Conservation (phyloP, 1,140 invertebrate species). For the Phthorimaea operculella region DNA sequence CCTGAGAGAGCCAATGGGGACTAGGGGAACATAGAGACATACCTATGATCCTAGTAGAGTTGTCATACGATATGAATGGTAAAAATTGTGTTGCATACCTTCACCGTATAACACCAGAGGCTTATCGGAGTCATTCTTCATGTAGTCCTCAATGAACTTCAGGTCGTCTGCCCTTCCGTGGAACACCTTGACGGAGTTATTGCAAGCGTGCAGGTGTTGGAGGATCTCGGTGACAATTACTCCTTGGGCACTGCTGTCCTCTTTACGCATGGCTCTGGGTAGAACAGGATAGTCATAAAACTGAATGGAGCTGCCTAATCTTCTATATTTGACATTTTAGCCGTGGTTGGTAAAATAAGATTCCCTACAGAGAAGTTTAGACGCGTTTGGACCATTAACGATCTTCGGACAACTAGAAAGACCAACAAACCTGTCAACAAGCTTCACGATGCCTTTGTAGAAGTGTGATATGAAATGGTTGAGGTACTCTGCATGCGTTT, state of each 20-base stretch:
- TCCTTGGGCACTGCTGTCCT: conserved; percentile 92
- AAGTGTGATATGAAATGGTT: conserved; percentile 96
- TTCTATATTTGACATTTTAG: too few species aligned
- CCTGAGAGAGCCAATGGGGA: too few species aligned
- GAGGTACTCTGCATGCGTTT: conserved; percentile 94
- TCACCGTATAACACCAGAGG: conserved; percentile 95
- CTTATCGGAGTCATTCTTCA: conserved; percentile 85
- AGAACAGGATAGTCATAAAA: conserved; percentile 1
- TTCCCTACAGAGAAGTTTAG: too few species aligned
- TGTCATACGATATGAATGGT: too few species aligned
- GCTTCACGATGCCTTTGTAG: conserved; percentile 92
- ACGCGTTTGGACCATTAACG: too few species aligned
- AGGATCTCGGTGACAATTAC: conserved; percentile 96
- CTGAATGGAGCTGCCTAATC: too few species aligned
- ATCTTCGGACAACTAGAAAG: too few species aligned
- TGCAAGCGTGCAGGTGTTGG: conserved; percentile 96
- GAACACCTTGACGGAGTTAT: conserved; percentile 96
- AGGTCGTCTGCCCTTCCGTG: conserved; percentile 92
- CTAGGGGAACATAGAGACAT: too few species aligned
- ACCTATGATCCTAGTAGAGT: too few species aligned
- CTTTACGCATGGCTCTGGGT: conserved; percentile 89
- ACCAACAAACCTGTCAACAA: conserved; percentile 80
- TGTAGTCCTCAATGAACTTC: conserved; percentile 84
- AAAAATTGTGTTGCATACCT: too few species aligned
- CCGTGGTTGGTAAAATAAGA: too few species aligned